Evolutionary conservation across 2,888 invertebrate species (phyloP), one percentile per base, ranked within the genome.

Genomic region (Dione juno): DNA sequence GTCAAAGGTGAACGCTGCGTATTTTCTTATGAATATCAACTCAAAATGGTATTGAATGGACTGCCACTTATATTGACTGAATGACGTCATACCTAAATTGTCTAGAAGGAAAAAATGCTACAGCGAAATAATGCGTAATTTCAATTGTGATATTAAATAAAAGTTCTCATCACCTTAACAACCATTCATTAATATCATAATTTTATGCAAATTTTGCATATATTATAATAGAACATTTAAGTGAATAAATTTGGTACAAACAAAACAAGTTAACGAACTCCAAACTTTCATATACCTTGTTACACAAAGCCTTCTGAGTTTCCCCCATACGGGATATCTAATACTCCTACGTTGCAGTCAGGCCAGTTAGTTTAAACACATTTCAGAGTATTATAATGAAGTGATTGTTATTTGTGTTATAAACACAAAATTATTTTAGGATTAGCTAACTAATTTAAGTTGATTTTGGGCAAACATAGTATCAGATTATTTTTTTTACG

Each of bases 231-330:
- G 1, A 53, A 13, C 21, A 53, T 53, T 53, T 28, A 54, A n/a
- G 9, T 28, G 35, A 6, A 35, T 54, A 54, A 54, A 54, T 54
- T 54, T 37, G 35, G 54, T 1, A 54, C 54, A 54, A 37, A 54
- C 54, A 54, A 10, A 54, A 54, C 35, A 35, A 37, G 37, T 35
- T 54, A 37, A 10, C 54, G 35, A 54, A 37, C 54, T 54, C 35
- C 9, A 14, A 54, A 54, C 37, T 35, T 54, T 54, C n/a, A 10
- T 37, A 37, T 6, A 54, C 54, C 35, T 54, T 54, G 35, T 54
- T 37, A 54, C 16, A 54, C 37, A 54, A 35, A 54, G 35, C 53
- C n/a, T 54, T 35, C 35, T 16, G 16, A 16, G 54, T 54, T 54
- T 16, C 54, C 6, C 37, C 10, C 54, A 11, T 54, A 16, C 3